phyloP scores from a whole-genome alignment of 2,888 invertebrate genomes.

The Amblyjoppa proteus region DNA sequence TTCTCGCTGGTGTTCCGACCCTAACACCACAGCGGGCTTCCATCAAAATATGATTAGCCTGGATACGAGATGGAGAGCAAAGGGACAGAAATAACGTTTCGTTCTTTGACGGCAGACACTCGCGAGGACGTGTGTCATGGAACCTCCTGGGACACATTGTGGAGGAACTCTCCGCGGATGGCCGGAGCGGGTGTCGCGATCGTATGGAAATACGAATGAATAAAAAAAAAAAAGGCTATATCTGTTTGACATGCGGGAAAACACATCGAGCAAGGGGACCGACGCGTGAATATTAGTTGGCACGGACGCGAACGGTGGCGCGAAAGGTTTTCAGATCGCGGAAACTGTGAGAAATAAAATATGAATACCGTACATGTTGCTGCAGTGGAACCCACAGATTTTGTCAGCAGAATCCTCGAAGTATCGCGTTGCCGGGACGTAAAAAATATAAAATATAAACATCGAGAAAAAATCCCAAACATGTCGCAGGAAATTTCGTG shows the following conservation, averaged over 20 bases:
- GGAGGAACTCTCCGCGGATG: neutral
- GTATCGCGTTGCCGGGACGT: too few species aligned
- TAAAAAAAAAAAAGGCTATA: neutral
- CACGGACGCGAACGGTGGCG: neutral
- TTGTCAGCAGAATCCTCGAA: too few species aligned
- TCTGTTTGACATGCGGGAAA: constrained; percentile 55
- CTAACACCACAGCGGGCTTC: neutral
- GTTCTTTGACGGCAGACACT: constrained; percentile 7
- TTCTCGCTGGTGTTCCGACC: neutral
- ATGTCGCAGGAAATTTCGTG: too few species aligned
- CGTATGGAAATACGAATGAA: constrained; percentile 12
- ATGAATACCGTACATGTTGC: neutral
- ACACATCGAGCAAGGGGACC: constrained; percentile 29
- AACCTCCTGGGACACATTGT: constrained; percentile 4
- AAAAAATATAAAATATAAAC: too few species aligned
- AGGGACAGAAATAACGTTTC: constrained; percentile 4
- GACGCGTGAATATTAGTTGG: constrained; percentile 56
- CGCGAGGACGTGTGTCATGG: neutral
- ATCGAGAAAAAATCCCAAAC: too few species aligned
- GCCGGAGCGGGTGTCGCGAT: neutral
- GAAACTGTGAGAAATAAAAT: neutral
- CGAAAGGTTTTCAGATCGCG: neutral
- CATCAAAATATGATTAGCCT: constrained; percentile 19
- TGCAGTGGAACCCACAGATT: neutral
- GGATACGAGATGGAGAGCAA: constrained; percentile 6